Base-by-base conservation (phyloP, 2,797 vertebrate species). In the Pampus argenteus region DNA sequence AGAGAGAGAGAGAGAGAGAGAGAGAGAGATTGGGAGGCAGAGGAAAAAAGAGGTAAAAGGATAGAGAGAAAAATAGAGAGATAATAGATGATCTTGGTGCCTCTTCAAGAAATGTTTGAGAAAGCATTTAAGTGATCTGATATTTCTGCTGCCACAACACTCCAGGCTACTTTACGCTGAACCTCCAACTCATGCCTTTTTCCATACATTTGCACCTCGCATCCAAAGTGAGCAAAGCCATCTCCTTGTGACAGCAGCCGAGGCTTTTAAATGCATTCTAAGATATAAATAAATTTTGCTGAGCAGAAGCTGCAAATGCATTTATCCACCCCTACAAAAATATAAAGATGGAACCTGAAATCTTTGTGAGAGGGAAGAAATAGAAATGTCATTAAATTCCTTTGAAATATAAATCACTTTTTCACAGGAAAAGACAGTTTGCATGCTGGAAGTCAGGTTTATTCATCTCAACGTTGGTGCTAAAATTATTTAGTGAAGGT, bases 151-250 rank as follows among this genome's bases (percentile, higher is more conserved):
- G 89, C 82, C 87, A 86, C 87, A 84, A 88, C 88, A 89, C 85
- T 90, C 83, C 84, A 6, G 58, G 75, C 79, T 84, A 78, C 85
- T 90, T 92, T 82, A 71, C 80, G 69, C 90, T 88, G 88, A 91
- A 83, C 84, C 89, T 88, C 75, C 79, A 74, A 78, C 77, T 84
- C 20, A 2, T 83, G 77, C 87, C 91, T 93, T 91, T 94, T 92
- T 89, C 91, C 89, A 93, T 93, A 93, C 94, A 94, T 95, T 95
- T 94, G 92, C 94, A 95, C 94, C 94, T 94, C 79, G 11, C 82
- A 70, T 84, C 86, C 69, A 88, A 91, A 92, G 92, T 82, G 89
- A 89, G 89, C 86, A 60, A 67, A 86, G 81, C 84, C 81, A 74
- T 90, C 90, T 85, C 74, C 56, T 54, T 18, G 72, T 92, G 90